Base-by-base conservation (phyloP, 2,797 vertebrate species). In the Cirrhinus molitorella region DNA sequence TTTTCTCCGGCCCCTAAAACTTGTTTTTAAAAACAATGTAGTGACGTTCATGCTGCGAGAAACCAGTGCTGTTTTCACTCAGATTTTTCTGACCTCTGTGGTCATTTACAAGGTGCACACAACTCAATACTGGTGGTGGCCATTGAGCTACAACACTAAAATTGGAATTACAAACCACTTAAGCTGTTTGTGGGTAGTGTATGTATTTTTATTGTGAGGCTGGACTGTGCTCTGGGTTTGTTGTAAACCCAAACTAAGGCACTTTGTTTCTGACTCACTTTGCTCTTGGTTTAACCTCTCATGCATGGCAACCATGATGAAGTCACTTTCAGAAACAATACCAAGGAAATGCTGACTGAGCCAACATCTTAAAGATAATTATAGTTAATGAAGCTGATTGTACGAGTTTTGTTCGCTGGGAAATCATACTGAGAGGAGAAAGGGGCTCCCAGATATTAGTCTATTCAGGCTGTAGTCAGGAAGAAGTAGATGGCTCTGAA, bases 251-350 rank as follows among this genome's bases (percentile, higher is more conserved):
- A 77, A 59, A 61, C 19, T 23, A 70, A 76, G 14, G 19, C 23
- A 8, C 80, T 53, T 43, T 74, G 28, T 31, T 53, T 82, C 57
- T 82, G 80, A 76, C 81, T 83, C 81, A 76, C 72, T 66, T 67
- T 65, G 59, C 72, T 45, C 34, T 67, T 28, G 34, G 23, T 17
- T 55, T 83, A 49, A 75, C 72, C 45, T 57, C 16, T 40, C 57
- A 83, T 45, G 13, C 17, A 25, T 81, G 43, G 37, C 68, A 65
- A 73, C 67, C 7, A 45, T 40, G 74, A 83, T 77, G 74, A 16
- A 21, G 68, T 72, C 53, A 51, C 47, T 79, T 47, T 37, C 66
- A 84, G 68, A 61, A 81, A 72, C 71, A 82, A 75, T 75, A 23
- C 28, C 3, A 73, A 37, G 65, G 43, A 83, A 71, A 71, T 53